Evolutionary conservation across 2,113 vertebrate species (phyloP), one percentile per base, ranked within the genome.

Genomic region (Leiothrix lutea): DNA sequence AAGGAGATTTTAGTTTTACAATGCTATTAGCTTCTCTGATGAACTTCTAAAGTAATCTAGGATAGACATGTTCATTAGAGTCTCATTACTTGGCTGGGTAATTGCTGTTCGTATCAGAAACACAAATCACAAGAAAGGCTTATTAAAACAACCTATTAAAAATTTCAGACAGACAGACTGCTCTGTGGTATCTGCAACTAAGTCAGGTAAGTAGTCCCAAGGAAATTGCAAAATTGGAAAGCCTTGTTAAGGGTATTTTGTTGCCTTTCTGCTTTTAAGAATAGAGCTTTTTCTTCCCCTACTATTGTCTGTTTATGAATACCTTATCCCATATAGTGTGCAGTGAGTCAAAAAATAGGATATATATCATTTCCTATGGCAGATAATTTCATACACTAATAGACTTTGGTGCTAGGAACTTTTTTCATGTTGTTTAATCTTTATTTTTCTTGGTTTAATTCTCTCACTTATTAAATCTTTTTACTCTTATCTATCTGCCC

Each of bases 51-150:
- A 91, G 91, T 92, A 96, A 97, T 97, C 96, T 94, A 88, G 88
- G 93, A 95, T 89, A 96, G 95, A 87, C 92, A 90, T 95, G 80
- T 93, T 98, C 97, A 98, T 98, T 98, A 98, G 94, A 88, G 83
- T 91, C 95, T 97, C 95, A 96, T 98, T 97, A 97, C 95, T 97
- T 92, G 92, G 73, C 87, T 94, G 71, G 92, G 78, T 98, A 98
- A 98, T 97, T 96, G 95, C 97, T 97, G 93, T 96, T 97, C 62
- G 31, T 97, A 98, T 97, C 97, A 97, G 92, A 92, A 97, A 95
- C 94, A 96, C 95, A 98, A 97, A 98, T 98, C 98, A 97, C 75
- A 81, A 74, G 90, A 88, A 97, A 95, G 65, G 79, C 96, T 98
- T 97, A 96, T 97, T 98, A 97, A 97, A 97, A 78, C 83, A 96